These are phyloP conservation scores for Spodoptera litura DNA, from an alignment of 1,140 invertebrate genomes.

Conservation along the genomic window DNA sequence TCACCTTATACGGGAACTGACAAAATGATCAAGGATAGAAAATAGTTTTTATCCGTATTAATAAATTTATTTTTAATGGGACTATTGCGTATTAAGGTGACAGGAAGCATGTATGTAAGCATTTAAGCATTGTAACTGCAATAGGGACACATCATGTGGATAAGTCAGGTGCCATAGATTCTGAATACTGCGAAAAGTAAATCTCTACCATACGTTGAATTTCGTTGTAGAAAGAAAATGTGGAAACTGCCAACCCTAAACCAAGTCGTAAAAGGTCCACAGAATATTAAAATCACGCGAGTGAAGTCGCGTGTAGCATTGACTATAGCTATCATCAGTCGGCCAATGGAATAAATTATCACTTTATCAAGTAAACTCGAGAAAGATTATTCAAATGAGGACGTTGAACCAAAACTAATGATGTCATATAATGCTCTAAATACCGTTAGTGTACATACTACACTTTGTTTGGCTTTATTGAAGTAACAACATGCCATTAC, in stretches of 20 bases:
- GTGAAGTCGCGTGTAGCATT: not conserved
- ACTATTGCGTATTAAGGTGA: too few relatives aligned
- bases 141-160: too few relatives aligned
- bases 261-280: too few relatives aligned
- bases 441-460: conserved; percentile 5
- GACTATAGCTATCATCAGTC: not conserved
- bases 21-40: not conserved
- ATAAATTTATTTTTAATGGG: too few relatives aligned
- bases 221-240: too few relatives aligned
- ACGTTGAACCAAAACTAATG: conserved; percentile 14
- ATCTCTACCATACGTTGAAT: too few relatives aligned
- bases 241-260: too few relatives aligned
- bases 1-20: not conserved
- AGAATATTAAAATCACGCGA: not conserved
- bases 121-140: too few relatives aligned
- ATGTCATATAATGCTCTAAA: not conserved
- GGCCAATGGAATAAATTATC: conserved; percentile 26
- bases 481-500: not conserved
- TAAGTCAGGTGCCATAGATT: too few relatives aligned
- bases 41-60: too few relatives aligned
- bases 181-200: too few relatives aligned
- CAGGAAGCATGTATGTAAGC: too few relatives aligned
- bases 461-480: not conserved
- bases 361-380: conserved; percentile 10
- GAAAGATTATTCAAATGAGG: conserved; percentile 33